Conservation (phyloP, 2,888 invertebrate genomes). For the Calameuta idolon region DNA sequence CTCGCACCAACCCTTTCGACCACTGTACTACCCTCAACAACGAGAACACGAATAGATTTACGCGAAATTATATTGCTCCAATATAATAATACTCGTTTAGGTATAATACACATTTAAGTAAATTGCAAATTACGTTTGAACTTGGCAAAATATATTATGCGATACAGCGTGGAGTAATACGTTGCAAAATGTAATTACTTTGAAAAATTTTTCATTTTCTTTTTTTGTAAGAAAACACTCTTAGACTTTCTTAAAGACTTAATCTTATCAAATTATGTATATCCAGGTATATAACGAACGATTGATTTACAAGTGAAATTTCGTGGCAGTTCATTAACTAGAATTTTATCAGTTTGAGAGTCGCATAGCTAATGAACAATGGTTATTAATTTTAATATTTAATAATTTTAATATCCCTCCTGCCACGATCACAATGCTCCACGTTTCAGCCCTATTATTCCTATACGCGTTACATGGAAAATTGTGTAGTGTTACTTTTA, state of each 20-base stretch:
- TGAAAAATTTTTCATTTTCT: not conserved
- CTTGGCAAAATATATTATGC: not conserved
- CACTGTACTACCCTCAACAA: slow-evolving; percentile 45
- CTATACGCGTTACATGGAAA: not conserved
- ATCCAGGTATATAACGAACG: slow-evolving; percentile 63
- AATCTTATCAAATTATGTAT: slow-evolving; percentile 22
- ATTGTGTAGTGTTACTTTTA: not conserved
- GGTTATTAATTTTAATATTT: slow-evolving; percentile 66
- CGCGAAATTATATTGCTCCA: slow-evolving; percentile 25
- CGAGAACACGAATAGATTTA: slow-evolving; percentile 59
- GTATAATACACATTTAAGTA: not conserved
- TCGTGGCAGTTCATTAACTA: slow-evolving; percentile 60
- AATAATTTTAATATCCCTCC: slow-evolving; percentile 62
- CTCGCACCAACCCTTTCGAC: slow-evolving; percentile 12
- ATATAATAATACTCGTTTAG: not conserved
- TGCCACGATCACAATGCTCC: not conserved
- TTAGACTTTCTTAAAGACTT: not conserved
- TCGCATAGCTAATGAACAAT: slow-evolving; percentile 64
- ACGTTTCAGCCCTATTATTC: too few species aligned
- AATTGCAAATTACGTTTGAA: not conserved
- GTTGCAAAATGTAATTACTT: not conserved
- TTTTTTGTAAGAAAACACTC: not conserved
- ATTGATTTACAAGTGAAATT: slow-evolving; percentile 66
- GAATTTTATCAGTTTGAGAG: slow-evolving; percentile 58
- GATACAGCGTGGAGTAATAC: not conserved